These are phyloP conservation scores for Pipistrellus pygmaeus DNA, from an alignment of 2,797 vertebrate species.

Conservation along the genomic window DNA sequence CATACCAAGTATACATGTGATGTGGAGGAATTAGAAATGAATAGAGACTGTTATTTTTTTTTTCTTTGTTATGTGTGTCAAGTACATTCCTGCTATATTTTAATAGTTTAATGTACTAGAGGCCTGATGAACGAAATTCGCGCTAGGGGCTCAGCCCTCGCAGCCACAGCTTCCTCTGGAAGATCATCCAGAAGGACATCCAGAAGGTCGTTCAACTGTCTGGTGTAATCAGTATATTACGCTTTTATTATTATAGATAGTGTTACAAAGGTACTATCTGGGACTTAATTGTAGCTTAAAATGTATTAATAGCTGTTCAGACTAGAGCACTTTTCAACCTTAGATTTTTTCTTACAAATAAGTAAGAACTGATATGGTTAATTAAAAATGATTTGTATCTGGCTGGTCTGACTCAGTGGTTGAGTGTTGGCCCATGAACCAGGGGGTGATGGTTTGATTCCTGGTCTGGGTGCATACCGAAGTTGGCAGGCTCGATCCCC, in stretches of 20 bases:
- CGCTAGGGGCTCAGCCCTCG: too few species aligned
- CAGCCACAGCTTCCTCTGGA: too few species aligned
- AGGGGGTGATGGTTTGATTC: too few species aligned
- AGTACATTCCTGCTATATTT: neutral
- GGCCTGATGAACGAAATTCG: too few species aligned
- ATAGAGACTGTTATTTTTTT: neutral
- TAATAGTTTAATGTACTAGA: neutral
- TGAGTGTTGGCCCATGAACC: too few species aligned
- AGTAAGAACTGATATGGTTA: neutral
- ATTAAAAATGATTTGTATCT: conserved; percentile 10
- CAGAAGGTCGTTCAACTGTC: too few species aligned
- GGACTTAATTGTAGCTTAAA: neutral
- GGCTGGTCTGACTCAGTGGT: too few species aligned
- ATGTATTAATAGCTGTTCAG: neutral
- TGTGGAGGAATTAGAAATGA: conserved; percentile 17
- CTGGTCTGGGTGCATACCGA: too few species aligned
- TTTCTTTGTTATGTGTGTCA: neutral
- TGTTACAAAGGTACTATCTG: neutral
- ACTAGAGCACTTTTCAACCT: neutral
- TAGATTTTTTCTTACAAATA: neutral
- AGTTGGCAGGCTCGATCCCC: too few species aligned
- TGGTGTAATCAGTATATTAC: too few species aligned
- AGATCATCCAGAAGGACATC: too few species aligned
- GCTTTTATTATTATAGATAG: too few species aligned
- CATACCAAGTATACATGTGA: neutral